Base-by-base conservation (phyloP, 2,888 invertebrate species). In the Patella caerulea region DNA sequence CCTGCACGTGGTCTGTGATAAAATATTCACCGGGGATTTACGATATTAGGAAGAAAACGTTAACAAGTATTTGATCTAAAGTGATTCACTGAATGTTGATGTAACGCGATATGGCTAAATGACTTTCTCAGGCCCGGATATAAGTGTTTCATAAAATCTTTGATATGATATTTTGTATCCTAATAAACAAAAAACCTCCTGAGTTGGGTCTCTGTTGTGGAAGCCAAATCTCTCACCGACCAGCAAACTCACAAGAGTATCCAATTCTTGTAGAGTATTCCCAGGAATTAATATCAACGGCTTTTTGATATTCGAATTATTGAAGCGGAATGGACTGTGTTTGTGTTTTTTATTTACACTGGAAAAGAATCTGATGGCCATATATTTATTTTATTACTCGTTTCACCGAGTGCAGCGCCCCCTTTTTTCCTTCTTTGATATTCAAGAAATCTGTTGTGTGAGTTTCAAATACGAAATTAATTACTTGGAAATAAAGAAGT, bases 151-250 rank as follows among this genome's bases (percentile, higher is more conserved):
- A 65, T 65, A 24, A 24, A 45, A 24, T 19, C 65, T 65, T 65
- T 65, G 65, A 65, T 65, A 65, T 65, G 65, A 65, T 65, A 65
- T 65, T 65, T 65, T 65, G 65, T 65, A 65, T 65, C 65, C 24
- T 65, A 24, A 19, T 24, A 24, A 65, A 65, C 19, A 24, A 65
- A 11, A 19, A 65, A 24, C 24, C 19, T 24, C 65, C 65, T 65
- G 45, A 45, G 3, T 45, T 45, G 5, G 45, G 45, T 45, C 45
- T 45, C 45, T 45, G 45, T 45, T 9, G 45, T 45, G 45, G 45
- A 45, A 45, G 45, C 45, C 45, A 45, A 45, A 45, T 45, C 24
- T 24, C 65, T 24, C 19, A 65, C 24, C 65, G 14, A 12, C 65
- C 24, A 19, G 14, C 24, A 19, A 65, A 12, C 24, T 65, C 24